Evolutionary conservation across 2,888 invertebrate species (phyloP).

Genomic region (Scrobipalpa costella): DNA sequence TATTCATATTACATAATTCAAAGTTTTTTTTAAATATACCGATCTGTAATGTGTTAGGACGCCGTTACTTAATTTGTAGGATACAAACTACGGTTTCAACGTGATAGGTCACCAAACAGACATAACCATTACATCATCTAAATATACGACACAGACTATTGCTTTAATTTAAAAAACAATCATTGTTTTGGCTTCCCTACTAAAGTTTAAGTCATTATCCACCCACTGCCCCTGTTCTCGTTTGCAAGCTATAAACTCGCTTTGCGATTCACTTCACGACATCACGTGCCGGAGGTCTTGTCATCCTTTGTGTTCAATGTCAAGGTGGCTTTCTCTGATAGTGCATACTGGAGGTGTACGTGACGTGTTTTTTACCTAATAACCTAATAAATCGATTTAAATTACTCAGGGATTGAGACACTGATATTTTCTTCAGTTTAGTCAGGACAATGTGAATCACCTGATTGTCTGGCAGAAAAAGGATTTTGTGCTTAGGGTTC

Average conservation of each 20-base stretch:
- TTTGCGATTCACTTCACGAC: background rate
- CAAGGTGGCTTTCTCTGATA: slow-evolving; percentile 20
- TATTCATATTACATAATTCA: too few species aligned
- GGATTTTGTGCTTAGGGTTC: too few species aligned
- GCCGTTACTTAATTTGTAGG: too few species aligned
- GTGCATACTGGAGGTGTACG: background rate
- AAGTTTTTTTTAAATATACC: too few species aligned
- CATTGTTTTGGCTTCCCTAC: background rate
- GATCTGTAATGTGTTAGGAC: too few species aligned
- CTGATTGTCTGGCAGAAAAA: too few species aligned
- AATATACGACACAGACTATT: too few species aligned
- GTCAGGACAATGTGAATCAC: too few species aligned
- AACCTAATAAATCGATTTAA: background rate
- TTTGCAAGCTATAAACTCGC: background rate
- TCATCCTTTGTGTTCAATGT: slow-evolving; percentile 18
- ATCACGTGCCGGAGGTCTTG: slow-evolving; percentile 9
- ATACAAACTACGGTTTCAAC: too few species aligned
- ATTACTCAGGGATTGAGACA: too few species aligned
- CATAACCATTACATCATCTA: too few species aligned
- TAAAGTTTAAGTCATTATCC: background rate
- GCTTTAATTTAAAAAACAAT: background rate
- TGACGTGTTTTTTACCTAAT: slow-evolving; percentile 2
- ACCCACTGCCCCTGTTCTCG: background rate
- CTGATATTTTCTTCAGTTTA: background rate
- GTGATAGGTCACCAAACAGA: too few species aligned